Evolutionary conservation across 2,113 vertebrate genomes (phyloP).

Genomic region (Leiothrix lutea): DNA sequence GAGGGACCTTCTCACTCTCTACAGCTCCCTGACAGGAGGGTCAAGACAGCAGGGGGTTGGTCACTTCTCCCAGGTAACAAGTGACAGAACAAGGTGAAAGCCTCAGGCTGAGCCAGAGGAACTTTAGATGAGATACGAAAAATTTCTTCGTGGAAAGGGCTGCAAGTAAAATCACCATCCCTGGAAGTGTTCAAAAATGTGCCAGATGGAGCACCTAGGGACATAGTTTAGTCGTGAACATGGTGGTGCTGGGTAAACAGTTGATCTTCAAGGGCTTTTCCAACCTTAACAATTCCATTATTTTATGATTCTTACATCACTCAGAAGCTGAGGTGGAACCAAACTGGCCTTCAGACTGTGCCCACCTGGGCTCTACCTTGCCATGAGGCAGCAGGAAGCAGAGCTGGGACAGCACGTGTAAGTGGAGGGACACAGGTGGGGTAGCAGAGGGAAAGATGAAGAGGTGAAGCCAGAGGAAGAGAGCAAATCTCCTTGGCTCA

Average conservation of each 20-base stretch:
- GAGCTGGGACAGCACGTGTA: not conserved
- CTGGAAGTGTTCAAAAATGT: not conserved
- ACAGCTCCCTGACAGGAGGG: not conserved
- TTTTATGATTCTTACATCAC: not conserved
- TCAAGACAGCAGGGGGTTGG: rapidly evolving
- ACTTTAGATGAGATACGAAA: not conserved
- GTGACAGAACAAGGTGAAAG: not conserved
- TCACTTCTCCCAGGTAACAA: not conserved
- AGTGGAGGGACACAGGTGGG: not conserved
- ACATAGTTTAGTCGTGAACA: not conserved
- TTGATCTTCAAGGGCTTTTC: not conserved
- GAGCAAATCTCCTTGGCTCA: not conserved
- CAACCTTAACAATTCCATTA: not conserved
- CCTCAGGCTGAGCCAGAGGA: not conserved
- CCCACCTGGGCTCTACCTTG: not conserved
- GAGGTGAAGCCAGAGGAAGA: not conserved
- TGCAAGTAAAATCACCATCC: not conserved
- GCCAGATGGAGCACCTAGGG: not conserved
- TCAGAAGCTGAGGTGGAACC: not conserved
- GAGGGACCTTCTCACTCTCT: rapidly evolving
- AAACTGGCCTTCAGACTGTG: rapidly evolving
- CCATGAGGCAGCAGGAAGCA: not conserved
- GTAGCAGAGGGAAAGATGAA: not conserved
- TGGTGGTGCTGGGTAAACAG: not conserved
- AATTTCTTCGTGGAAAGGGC: not conserved